Conservation (phyloP, 2,888 invertebrate species). For the Netelia virgata region DNA sequence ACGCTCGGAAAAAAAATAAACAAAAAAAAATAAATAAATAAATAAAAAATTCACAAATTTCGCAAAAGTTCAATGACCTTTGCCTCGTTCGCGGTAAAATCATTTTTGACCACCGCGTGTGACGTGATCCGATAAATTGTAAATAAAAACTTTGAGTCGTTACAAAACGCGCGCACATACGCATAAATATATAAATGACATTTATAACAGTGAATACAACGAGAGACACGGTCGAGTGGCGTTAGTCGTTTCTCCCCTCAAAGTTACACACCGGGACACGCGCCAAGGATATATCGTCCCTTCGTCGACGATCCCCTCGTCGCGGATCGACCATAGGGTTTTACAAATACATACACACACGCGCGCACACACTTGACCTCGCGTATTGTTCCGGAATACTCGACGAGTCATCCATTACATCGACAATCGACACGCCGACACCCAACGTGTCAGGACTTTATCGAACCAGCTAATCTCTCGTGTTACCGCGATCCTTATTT, state of each 20-base stretch:
- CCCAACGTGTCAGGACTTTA: slow-evolving; percentile 38
- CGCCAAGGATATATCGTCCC: slow-evolving; percentile 65
- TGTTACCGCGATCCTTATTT: slow-evolving; percentile 52
- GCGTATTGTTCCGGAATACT: slow-evolving; percentile 66
- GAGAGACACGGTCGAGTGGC: background rate
- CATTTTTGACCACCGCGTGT: no score
- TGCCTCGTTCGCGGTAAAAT: no score
- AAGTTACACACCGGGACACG: slow-evolving; percentile 54
- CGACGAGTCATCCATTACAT: slow-evolving; percentile 65
- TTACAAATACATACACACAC: slow-evolving; percentile 58
- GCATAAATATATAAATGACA: background rate
- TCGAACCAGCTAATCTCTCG: slow-evolving; percentile 48
- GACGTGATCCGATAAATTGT: background rate
- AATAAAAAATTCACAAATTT: no score
- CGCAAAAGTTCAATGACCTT: no score
- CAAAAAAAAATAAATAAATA: no score
- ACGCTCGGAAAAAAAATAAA: no score
- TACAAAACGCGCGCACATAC: background rate
- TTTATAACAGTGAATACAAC: background rate
- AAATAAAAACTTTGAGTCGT: background rate
- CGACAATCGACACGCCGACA: slow-evolving; percentile 66
- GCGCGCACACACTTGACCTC: slow-evolving; percentile 68
- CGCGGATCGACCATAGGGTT: slow-evolving; percentile 52
- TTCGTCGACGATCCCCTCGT: slow-evolving; percentile 56
- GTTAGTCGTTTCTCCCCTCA: background rate